Percentiles rank a stretch among this genome's conserved stretches.
Evolutionary conservation across 2,113 vertebrate species (phyloP).

Genomic region (Rhinichthys klamathensis): DNA sequence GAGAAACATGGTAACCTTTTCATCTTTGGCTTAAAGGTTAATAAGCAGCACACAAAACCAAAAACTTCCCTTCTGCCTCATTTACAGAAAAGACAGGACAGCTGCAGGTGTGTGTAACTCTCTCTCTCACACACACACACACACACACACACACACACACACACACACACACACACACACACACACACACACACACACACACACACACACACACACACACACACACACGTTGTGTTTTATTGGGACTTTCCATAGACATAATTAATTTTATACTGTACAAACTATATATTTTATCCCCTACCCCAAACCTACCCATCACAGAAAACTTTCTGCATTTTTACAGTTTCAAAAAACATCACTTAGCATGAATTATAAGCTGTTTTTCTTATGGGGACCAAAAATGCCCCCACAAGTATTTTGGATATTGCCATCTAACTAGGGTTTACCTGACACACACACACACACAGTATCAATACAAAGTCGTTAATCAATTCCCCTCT

Average conservation of each 20-base stretch:
- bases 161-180: neutral
- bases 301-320: no score
- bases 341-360: no score
- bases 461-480: neutral
- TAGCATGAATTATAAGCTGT: no score
- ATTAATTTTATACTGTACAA: no score
- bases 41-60: slow-evolving; percentile 68
- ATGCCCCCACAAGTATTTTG: no score
- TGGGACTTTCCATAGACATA: no score
- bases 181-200: neutral
- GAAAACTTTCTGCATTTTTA: no score
- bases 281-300: no score
- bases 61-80: slow-evolving; percentile 54
- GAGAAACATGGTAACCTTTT: slow-evolving; percentile 67
- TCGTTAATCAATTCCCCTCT: neutral
- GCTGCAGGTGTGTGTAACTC: neutral
- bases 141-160: neutral
- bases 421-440: no score
- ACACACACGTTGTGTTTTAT: neutral
- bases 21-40: slow-evolving; percentile 71
- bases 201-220: slow-evolving; percentile 1
- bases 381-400: no score
- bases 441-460: neutral
- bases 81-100: slow-evolving; percentile 47
- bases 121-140: neutral